Evolutionary conservation across 2,888 invertebrate genomes (phyloP).

Genomic region (Idaea straminata): DNA sequence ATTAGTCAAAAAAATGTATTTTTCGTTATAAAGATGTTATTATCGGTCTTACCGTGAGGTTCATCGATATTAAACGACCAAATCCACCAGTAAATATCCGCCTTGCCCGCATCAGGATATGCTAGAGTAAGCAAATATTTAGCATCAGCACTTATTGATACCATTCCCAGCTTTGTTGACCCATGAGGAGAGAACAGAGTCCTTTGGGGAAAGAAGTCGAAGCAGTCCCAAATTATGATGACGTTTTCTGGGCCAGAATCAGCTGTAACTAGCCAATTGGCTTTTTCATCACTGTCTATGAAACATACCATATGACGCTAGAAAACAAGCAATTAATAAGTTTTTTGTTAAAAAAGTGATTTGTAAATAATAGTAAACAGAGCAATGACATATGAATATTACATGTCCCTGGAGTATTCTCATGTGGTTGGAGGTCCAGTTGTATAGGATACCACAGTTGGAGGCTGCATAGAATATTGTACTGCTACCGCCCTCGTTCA

Average conservation of each 20-base stretch:
- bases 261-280: slow-evolving; percentile 81
- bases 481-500: slow-evolving; percentile 74
- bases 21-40: neutral
- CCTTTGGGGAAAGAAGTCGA: slow-evolving; percentile 68
- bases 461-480: slow-evolving; percentile 82
- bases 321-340: slow-evolving; percentile 22
- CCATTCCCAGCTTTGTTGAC: slow-evolving; percentile 50
- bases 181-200: slow-evolving; percentile 79
- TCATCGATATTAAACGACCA: slow-evolving; percentile 78
- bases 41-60: slow-evolving; percentile 72
- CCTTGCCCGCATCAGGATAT: slow-evolving; percentile 52
- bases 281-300: slow-evolving; percentile 70
- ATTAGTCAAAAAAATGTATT: neutral
- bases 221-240: slow-evolving; percentile 81
- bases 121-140: slow-evolving; percentile 80
- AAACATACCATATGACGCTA: slow-evolving; percentile 76
- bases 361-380: neutral
- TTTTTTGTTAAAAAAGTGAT: neutral
- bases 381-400: slow-evolving; percentile 35
- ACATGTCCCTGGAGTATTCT: slow-evolving; percentile 85
- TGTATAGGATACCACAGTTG: slow-evolving; percentile 82
- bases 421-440: slow-evolving; percentile 81
- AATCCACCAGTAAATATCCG: slow-evolving; percentile 80
- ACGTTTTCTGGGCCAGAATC: slow-evolving; percentile 79
- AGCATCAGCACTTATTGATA: slow-evolving; percentile 77